Percentiles rank a stretch among this genome's conserved stretches.
Conservation (phyloP, 2,888 invertebrate genomes). For the Drymonia ruficornis region DNA sequence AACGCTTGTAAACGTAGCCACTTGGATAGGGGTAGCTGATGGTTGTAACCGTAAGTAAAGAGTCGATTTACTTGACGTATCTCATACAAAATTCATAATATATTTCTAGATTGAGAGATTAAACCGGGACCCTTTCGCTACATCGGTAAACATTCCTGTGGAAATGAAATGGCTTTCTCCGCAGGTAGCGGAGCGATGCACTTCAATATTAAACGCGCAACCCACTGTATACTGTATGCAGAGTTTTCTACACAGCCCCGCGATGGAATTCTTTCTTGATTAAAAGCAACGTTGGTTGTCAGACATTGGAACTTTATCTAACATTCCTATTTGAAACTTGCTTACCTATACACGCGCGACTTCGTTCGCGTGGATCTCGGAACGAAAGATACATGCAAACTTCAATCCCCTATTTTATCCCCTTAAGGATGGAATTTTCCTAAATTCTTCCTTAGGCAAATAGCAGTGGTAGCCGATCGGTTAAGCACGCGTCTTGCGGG, state of each 20-base stretch:
- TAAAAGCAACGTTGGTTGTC: not conserved
- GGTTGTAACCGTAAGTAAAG: no score
- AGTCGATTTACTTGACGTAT: no score
- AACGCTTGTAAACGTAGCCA: no score
- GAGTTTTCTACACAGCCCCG: not conserved
- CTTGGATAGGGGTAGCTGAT: no score
- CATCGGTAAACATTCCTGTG: slow-evolving; percentile 2
- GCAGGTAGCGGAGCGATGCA: not conserved
- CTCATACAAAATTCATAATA: not conserved
- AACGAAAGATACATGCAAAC: no score
- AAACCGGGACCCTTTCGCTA: not conserved
- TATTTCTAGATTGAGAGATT: slow-evolving; percentile 1
- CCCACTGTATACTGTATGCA: slow-evolving; percentile 1
- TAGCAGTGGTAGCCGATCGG: no score
- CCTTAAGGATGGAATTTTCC: no score
- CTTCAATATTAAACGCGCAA: slow-evolving; percentile 2
- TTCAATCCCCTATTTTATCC: no score
- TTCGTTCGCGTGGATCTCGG: no score
- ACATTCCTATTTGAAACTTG: not conserved
- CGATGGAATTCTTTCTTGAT: not conserved
- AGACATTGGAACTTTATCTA: not conserved
- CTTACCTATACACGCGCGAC: no score
- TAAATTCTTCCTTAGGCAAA: no score
- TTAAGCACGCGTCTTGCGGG: no score
- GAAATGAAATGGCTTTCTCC: slow-evolving; percentile 1